phyloP scores from a whole-genome alignment of 2,888 invertebrate genomes.

The Pseudanteris insignis region DNA sequence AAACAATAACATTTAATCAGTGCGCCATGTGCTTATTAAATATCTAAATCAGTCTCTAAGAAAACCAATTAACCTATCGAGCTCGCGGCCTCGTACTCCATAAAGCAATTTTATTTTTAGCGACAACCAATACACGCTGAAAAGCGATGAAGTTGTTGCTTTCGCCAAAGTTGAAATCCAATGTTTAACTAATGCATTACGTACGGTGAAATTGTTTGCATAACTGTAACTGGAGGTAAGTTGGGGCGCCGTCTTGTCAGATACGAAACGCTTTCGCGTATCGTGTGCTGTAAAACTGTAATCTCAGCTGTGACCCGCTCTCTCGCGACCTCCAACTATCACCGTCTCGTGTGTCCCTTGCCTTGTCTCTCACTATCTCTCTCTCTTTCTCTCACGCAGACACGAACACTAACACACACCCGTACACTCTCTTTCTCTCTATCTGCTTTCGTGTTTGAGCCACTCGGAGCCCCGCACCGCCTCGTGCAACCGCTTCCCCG shows the following conservation, averaged over 20 bases:
- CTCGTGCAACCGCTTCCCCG: no score
- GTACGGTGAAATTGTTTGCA: conserved; percentile 24
- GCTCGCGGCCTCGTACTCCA: conserved; percentile 35
- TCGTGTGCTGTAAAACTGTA: conserved; percentile 40
- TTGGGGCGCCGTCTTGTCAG: conserved; percentile 33
- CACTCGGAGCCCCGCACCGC: no score
- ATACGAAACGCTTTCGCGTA: conserved; percentile 40
- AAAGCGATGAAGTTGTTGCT: conserved; percentile 33
- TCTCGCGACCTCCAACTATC: conserved; percentile 33
- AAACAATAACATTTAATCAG: conserved; percentile 15
- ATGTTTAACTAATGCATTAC: conserved; percentile 12
- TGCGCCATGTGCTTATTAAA: conserved; percentile 10
- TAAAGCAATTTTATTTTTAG: conserved; percentile 43
- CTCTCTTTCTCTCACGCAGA: conserved; percentile 41
- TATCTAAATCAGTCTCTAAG: conserved; percentile 19
- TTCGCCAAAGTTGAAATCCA: conserved; percentile 19
- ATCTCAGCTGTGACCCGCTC: conserved; percentile 43
- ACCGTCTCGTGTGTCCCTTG: conserved; percentile 36
- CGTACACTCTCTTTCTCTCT: no score
- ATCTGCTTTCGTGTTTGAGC: no score
- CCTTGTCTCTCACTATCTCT: conserved; percentile 41
- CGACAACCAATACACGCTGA: conserved; percentile 20
- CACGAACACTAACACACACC: conserved; percentile 17
- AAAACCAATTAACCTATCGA: conserved; percentile 35
- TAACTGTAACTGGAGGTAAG: conserved; percentile 43